phyloP scores from a whole-genome alignment of 2,113 vertebrate species.

The Hipposideros armiger region DNA sequence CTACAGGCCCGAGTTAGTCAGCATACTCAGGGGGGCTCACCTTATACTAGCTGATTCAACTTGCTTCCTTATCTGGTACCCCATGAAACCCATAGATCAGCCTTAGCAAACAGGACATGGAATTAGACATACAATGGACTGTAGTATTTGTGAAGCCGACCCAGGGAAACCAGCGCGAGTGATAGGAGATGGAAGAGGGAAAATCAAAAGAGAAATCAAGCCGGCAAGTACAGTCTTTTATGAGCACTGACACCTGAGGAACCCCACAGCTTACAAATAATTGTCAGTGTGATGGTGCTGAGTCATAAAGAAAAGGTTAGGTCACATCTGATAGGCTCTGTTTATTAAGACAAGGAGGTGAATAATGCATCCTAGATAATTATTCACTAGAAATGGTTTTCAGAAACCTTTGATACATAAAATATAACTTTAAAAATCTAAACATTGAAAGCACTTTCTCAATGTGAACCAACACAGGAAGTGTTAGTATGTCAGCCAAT shows the following conservation, averaged over 20 bases:
- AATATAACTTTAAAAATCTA: conserved; percentile 14
- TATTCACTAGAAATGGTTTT: conserved; percentile 1
- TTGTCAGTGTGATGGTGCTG: not conserved
- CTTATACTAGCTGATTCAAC: not conserved
- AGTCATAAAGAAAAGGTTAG: conserved; percentile 53
- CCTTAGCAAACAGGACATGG: not conserved
- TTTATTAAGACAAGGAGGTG: conserved; percentile 8
- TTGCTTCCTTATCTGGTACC: not conserved
- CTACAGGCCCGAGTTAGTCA: not conserved
- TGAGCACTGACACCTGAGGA: not conserved
- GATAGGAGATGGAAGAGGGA: not conserved
- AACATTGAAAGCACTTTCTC: conserved; percentile 30
- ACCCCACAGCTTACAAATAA: conserved; percentile 11
- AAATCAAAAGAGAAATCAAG: not conserved
- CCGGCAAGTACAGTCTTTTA: not conserved
- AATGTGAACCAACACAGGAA: not conserved
- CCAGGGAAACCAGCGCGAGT: not conserved
- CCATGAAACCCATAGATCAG: not conserved
- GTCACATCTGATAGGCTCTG: not conserved
- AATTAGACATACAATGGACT: not conserved
- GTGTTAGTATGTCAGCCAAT: not conserved
- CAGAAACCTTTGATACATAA: not conserved
- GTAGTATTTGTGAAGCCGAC: not conserved
- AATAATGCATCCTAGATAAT: not conserved
- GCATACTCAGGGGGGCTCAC: not conserved